phyloP scores from a whole-genome alignment of 2,888 invertebrate species.

The Mallateleia sp. region DNA sequence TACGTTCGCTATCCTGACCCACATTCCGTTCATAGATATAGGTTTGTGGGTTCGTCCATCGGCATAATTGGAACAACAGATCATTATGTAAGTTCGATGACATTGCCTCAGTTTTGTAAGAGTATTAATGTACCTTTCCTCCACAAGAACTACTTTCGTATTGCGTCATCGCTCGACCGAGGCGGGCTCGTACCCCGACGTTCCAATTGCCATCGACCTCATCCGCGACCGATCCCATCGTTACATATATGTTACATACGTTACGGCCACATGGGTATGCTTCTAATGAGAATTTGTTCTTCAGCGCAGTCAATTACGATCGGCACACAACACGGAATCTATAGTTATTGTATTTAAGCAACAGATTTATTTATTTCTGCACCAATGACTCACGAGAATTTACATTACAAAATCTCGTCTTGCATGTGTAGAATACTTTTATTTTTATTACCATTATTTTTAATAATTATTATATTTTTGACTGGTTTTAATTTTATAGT shows the following conservation, averaged over 20 bases:
- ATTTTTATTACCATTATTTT: no score
- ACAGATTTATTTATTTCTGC: conserved; percentile 57
- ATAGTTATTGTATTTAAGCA: conserved; percentile 60
- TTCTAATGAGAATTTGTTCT: conserved; percentile 73
- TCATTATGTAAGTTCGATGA: conserved; percentile 86
- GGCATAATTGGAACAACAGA: conserved; percentile 80
- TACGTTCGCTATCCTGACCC: conserved; percentile 47
- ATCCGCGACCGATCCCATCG: conserved; percentile 77
- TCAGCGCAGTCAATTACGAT: conserved; percentile 68
- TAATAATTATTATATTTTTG: no score
- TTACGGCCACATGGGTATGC: conserved; percentile 51
- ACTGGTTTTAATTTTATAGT: no score
- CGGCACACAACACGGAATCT: conserved; percentile 48
- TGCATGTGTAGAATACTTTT: no score
- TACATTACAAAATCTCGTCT: conserved; percentile 69
- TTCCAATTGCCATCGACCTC: conserved; percentile 78
- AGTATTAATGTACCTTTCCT: conserved; percentile 72
- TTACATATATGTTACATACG: conserved; percentile 75
- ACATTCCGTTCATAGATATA: conserved; percentile 59
- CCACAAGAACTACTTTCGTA: conserved; percentile 79
- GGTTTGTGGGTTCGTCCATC: conserved; percentile 47
- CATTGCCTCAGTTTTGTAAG: conserved; percentile 84
- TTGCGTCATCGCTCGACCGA: conserved; percentile 78
- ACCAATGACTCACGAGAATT: conserved; percentile 44
- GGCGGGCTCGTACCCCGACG: conserved; percentile 68